Conservation (phyloP, 2,888 invertebrate genomes). For the Xestia c-nigrum region DNA sequence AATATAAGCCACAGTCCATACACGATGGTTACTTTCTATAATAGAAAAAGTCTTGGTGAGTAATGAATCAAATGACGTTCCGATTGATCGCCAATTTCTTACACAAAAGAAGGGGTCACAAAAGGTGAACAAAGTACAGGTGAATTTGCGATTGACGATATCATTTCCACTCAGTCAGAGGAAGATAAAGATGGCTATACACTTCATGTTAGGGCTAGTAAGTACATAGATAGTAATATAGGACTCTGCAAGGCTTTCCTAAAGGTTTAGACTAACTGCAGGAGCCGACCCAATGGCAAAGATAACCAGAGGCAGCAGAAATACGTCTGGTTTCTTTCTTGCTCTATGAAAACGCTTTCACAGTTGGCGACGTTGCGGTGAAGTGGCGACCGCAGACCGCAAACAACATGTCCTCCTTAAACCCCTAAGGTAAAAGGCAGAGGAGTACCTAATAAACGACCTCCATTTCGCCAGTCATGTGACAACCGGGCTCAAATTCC, state of each 20-base stretch:
- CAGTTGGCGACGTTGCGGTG: not conserved
- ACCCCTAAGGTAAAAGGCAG: no score
- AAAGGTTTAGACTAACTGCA: not conserved
- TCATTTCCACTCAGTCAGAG: not conserved
- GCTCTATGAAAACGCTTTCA: not conserved
- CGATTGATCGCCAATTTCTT: conserved; percentile 7
- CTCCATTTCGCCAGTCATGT: not conserved
- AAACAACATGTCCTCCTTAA: not conserved
- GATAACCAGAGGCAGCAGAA: not conserved
- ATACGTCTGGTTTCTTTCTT: not conserved
- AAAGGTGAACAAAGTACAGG: conserved; percentile 7
- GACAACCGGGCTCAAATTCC: no score
- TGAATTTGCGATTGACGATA: not conserved
- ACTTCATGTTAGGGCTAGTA: not conserved
- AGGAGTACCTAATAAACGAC: not conserved
- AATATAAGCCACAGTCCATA: not conserved
- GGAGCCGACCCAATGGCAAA: not conserved
- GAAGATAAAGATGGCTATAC: no score
- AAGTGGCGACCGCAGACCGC: not conserved
- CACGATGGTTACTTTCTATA: conserved; percentile 10
- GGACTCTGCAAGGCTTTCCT: not conserved
- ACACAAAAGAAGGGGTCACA: not conserved
- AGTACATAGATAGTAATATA: no score
- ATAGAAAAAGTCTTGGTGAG: conserved; percentile 22
- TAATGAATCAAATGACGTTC: conserved; percentile 13